These are phyloP conservation scores for Heterocephalus glaber DNA, from an alignment of 2,113 vertebrate genomes.

Conservation along the genomic window DNA sequence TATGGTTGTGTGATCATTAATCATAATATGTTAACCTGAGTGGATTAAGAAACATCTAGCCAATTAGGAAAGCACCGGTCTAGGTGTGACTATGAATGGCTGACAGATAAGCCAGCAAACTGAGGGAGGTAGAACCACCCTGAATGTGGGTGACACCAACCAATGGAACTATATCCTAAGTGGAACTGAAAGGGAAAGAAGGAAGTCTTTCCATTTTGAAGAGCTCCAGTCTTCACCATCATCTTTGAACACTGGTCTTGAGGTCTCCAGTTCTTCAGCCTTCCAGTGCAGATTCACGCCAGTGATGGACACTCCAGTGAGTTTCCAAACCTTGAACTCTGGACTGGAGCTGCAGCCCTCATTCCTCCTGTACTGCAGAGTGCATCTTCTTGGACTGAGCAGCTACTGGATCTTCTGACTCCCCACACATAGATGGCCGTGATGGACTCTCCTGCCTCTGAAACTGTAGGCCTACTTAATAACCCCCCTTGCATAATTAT, in stretches of 20 bases:
- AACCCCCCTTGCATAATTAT: not conserved
- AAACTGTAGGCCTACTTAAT: not conserved
- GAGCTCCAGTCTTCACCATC: not conserved
- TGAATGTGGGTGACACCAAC: not conserved
- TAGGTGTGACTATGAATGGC: not conserved
- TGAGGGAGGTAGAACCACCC: not conserved
- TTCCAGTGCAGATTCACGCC: not conserved
- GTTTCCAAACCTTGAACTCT: not conserved
- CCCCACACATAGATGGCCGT: not conserved
- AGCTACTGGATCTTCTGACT: not conserved
- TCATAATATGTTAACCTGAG: not conserved
- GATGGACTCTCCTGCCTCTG: not conserved
- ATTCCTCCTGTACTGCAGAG: not conserved
- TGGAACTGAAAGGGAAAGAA: not conserved
- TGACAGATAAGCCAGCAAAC: not conserved
- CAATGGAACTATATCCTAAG: not conserved
- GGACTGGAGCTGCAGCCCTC: not conserved
- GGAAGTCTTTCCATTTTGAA: not conserved
- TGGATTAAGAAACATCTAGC: not conserved
- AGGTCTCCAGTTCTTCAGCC: not conserved
- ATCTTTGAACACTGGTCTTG: not conserved
- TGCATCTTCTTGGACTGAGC: not conserved
- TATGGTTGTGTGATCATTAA: not conserved
- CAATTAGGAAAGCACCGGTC: not conserved
- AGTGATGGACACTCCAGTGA: not conserved